These are phyloP conservation scores for Drosophila albomicans DNA, from an alignment of 1,140 invertebrate genomes.

Conservation along the genomic window DNA sequence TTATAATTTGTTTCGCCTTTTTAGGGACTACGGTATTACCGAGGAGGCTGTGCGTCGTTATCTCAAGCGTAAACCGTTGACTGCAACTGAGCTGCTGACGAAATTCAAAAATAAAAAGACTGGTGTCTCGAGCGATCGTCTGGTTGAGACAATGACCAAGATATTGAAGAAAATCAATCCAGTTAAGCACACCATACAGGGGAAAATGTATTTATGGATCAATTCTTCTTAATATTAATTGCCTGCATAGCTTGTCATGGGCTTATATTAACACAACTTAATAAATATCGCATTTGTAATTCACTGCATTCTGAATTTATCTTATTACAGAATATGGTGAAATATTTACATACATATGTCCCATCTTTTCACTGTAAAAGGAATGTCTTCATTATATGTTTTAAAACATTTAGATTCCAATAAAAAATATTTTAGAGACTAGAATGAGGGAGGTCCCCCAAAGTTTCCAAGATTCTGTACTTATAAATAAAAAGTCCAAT, in stretches of 20 bases:
- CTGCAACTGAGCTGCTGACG: slow-evolving; percentile 95
- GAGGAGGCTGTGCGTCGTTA: slow-evolving; percentile 97
- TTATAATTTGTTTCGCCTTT: background rate
- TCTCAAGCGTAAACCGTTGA: slow-evolving; percentile 97
- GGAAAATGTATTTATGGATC: slow-evolving; percentile 94
- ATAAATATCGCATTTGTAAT: slow-evolving; percentile 10
- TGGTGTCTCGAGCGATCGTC: slow-evolving; percentile 94
- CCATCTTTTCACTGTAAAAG: no score
- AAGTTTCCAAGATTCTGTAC: no score
- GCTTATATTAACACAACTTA: background rate
- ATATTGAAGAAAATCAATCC: slow-evolving; percentile 98
- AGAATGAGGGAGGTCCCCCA: no score
- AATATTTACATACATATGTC: no score
- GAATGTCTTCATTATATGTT: no score
- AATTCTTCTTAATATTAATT: slow-evolving; percentile 17
- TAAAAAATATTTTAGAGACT: no score
- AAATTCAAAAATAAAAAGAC: slow-evolving; percentile 98
- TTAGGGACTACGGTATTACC: slow-evolving; percentile 94
- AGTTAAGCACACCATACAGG: slow-evolving; percentile 95
- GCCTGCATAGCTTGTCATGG: background rate
- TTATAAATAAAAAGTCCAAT: no score
- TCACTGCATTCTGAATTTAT: slow-evolving; percentile 21
- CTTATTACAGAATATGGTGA: background rate
- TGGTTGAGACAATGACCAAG: slow-evolving; percentile 96
- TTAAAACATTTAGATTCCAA: no score